Conservation (phyloP, 2,113 vertebrate genomes). For the Oncorhynchus gorbuscha region DNA sequence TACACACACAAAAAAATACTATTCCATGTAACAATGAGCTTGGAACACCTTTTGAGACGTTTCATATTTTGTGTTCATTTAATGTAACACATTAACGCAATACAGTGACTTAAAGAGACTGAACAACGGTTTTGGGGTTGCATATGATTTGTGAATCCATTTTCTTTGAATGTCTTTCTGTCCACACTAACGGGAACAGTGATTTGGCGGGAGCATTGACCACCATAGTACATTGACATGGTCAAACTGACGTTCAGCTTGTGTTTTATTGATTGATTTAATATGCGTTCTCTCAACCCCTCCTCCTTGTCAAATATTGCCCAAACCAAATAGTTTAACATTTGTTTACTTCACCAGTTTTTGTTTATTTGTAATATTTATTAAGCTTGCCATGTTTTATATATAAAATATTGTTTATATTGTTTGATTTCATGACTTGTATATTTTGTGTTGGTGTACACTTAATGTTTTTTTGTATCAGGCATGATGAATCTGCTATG, state of each 20-base stretch:
- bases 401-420: slow-evolving; percentile 71
- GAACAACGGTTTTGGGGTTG: slow-evolving; percentile 40
- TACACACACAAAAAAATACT: slow-evolving; percentile 12
- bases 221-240: slow-evolving; percentile 21
- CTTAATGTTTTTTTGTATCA: slow-evolving; percentile 56
- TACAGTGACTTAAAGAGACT: slow-evolving; percentile 2
- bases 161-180: slow-evolving; percentile 24
- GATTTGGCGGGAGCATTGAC: background rate
- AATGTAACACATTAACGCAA: background rate
- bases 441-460: slow-evolving; percentile 58
- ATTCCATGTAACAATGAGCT: background rate
- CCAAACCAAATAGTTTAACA: slow-evolving; percentile 66
- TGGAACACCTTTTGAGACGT: slow-evolving; percentile 11
- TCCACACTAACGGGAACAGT: background rate
- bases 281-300: slow-evolving; percentile 18
- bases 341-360: slow-evolving; percentile 62
- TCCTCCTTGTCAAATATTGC: slow-evolving; percentile 44
- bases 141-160: slow-evolving; percentile 29
- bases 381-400: slow-evolving; percentile 75
- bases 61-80: slow-evolving; percentile 22
- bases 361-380: slow-evolving; percentile 77
- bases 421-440: slow-evolving; percentile 65
- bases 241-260: slow-evolving; percentile 33
- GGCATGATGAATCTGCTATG: slow-evolving; percentile 64
- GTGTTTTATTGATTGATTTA: slow-evolving; percentile 35